These are phyloP conservation scores for Ascaphus truei DNA, from an alignment of 2,113 vertebrate genomes.

Conservation along the genomic window DNA sequence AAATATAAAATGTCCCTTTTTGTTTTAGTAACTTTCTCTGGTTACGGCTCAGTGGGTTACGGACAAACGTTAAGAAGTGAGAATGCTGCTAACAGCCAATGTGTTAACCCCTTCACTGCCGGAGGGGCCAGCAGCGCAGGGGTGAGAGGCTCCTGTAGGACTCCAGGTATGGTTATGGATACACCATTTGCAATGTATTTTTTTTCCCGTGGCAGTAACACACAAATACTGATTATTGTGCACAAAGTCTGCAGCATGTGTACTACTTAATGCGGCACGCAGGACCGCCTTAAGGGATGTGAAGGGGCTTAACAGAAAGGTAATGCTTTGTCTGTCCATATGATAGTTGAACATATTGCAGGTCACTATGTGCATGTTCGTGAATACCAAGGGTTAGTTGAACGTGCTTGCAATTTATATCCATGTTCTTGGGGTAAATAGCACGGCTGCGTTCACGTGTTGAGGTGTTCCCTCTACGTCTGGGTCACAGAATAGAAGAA, in stretches of 20 bases:
- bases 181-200: background rate
- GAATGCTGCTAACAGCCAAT: conserved; percentile 12
- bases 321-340: no score
- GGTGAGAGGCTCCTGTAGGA: background rate
- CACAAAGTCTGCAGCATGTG: background rate
- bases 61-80: background rate
- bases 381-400: background rate
- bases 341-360: no score
- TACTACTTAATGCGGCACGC: background rate
- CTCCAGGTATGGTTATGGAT: conserved; percentile 15
- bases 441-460: background rate
- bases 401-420: background rate
- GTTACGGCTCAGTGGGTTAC: conserved; percentile 49
- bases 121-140: background rate
- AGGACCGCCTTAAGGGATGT: background rate
- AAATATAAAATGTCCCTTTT: conserved; percentile 70
- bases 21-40: conserved; percentile 62
- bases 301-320: background rate
- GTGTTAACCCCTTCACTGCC: background rate
- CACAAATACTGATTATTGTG: conserved; percentile 19
- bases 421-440: background rate
- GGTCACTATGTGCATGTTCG: no score
- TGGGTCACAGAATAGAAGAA: conserved; percentile 16
- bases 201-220: conserved; percentile 36
- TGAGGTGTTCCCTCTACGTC: background rate